Conservation (phyloP, 1,140 invertebrate species). For the Drosophila tropicalis region DNA sequence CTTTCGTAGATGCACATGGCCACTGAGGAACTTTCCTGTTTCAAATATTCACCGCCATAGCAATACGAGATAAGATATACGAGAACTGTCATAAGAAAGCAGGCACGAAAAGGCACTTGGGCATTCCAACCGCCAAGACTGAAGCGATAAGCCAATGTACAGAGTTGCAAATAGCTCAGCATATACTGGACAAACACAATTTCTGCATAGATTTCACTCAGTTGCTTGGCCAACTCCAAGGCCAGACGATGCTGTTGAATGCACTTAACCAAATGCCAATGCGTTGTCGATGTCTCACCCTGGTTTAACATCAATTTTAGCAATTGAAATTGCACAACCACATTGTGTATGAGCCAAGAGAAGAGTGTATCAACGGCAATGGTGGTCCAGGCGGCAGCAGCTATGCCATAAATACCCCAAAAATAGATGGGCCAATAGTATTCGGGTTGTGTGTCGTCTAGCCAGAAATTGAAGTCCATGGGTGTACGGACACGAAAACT, state of each 20-base stretch:
- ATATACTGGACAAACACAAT: slow-evolving; percentile 60
- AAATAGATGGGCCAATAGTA: slow-evolving; percentile 50
- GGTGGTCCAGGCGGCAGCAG: slow-evolving; percentile 28
- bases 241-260: slow-evolving; percentile 41
- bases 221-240: slow-evolving; percentile 36
- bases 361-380: slow-evolving; percentile 51
- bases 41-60: slow-evolving; percentile 47
- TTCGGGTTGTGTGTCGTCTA: slow-evolving; percentile 27
- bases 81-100: slow-evolving; percentile 45
- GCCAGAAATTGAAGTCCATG: slow-evolving; percentile 58
- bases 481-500: slow-evolving; percentile 41
- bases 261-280: slow-evolving; percentile 23
- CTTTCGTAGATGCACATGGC: slow-evolving; percentile 28
- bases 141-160: slow-evolving; percentile 53
- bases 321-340: slow-evolving; percentile 51
- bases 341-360: slow-evolving; percentile 56
- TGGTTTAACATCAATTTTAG: slow-evolving; percentile 10
- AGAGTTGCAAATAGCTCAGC: slow-evolving; percentile 57
- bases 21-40: slow-evolving; percentile 40
- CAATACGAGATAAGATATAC: slow-evolving; percentile 53
- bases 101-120: slow-evolving; percentile 40
- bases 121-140: slow-evolving; percentile 39
- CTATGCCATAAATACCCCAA: slow-evolving; percentile 42
- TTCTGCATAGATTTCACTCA: slow-evolving; percentile 45
- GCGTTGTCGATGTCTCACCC: neutral